Evolutionary conservation across 2,888 invertebrate species (phyloP).

Genomic region (Netelia fuscicornis): DNA sequence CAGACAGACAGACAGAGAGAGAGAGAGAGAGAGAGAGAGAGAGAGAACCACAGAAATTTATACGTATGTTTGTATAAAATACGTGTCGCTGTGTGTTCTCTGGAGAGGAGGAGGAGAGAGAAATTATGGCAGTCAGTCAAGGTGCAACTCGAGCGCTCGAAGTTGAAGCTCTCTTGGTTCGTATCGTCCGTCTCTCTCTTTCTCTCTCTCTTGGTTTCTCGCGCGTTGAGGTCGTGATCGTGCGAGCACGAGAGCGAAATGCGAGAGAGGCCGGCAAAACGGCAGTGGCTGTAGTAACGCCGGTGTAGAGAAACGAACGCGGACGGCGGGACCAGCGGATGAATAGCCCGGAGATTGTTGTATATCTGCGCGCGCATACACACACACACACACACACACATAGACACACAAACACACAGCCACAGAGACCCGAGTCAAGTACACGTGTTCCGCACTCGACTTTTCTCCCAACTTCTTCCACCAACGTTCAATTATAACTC

Average conservation of each 20-base stretch:
- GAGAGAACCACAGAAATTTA: background rate
- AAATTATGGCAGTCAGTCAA: conserved; percentile 70
- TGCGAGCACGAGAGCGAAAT: conserved; percentile 63
- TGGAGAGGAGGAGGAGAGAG: conserved; percentile 62
- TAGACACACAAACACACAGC: background rate
- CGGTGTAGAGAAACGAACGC: conserved; percentile 17
- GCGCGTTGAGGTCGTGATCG: conserved; percentile 62
- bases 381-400: background rate
- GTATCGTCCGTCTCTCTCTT: conserved; percentile 49
- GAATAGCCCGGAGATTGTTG: conserved; percentile 13
- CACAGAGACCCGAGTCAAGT: background rate
- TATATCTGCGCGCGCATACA: background rate
- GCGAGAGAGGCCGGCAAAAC: conserved; percentile 38
- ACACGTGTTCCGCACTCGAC: conserved; percentile 48
- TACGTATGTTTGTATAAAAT: background rate
- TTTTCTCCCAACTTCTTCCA: conserved; percentile 25
- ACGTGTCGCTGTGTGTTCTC: conserved; percentile 40
- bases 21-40: background rate
- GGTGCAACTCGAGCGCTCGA: conserved; percentile 68
- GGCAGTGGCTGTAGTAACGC: conserved; percentile 28
- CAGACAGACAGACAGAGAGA: background rate
- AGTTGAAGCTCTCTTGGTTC: conserved; percentile 67
- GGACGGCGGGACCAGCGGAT: conserved; percentile 34
- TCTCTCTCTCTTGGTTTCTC: too few species aligned
- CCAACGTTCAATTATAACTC: background rate